Conservation (phyloP, 2,113 vertebrate genomes). For the Notarius quadriscutis region DNA sequence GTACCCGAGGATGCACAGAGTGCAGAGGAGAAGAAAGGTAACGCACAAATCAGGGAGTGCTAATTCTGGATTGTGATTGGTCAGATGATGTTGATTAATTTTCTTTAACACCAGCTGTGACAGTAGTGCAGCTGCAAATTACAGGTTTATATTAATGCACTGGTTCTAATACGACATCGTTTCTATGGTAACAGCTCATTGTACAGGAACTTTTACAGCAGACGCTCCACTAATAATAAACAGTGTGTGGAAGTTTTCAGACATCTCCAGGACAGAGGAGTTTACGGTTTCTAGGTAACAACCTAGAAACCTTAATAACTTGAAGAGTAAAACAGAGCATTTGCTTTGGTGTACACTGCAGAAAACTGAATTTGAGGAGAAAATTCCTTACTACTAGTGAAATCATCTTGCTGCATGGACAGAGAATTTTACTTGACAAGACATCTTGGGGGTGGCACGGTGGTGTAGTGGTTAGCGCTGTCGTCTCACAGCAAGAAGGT, state of each 20-base stretch:
- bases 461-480: too few species aligned
- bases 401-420: too few species aligned
- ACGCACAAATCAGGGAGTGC: neutral
- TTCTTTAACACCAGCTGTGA: neutral
- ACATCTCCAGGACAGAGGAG: neutral
- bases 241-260: too few species aligned
- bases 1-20: neutral
- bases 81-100: neutral
- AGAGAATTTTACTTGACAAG: too few species aligned
- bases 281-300: neutral
- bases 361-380: too few species aligned
- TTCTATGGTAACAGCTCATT: neutral
- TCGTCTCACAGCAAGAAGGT: too few species aligned
- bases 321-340: neutral
- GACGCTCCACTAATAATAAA: too few species aligned
- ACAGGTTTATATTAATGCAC: neutral
- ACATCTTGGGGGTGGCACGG: too few species aligned
- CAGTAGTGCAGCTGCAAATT: too few species aligned
- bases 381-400: too few species aligned
- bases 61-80: neutral
- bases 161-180: neutral
- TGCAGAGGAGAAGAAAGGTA: neutral
- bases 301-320: too few species aligned
- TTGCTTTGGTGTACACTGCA: neutral
- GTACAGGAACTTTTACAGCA: too few species aligned